Evolutionary conservation across 2,797 vertebrate genomes (phyloP), one percentile per base, ranked within the genome.

Genomic region (Chrosomus eos): DNA sequence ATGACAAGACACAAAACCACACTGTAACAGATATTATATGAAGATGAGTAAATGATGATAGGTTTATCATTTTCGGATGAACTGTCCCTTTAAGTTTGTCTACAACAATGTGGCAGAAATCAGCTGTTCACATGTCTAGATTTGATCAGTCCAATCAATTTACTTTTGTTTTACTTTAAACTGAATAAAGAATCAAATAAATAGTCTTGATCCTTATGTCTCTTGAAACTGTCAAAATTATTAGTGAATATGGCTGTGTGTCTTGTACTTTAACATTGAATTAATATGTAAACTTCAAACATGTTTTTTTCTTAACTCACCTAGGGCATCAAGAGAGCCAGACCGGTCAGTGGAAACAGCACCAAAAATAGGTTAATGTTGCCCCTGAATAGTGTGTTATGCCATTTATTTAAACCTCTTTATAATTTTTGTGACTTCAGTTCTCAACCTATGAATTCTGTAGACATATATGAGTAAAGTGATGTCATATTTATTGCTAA

Each of bases 401-500:
- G 7, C 74, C 74, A 58, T 84, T 31, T 74, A 31, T 62, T 73
- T 64, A 11, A 48, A 73, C 13, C 55, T 48, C 1, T 18, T 14
- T n/a, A 40, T 81, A 43, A 40, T 83, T n/a, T 60, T 23, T 58
- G 45, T 55, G 58, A 68, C 72, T 55, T 76, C 33, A 53, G 58
- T 71, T 40, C 51, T 67, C 38, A 5, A 66, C 48, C 51, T n/a
- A 67, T 58, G 51, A 75, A 53, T 66, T 36, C 58, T 68, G 21
- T 58, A 85, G 48, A 55, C 60, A 23, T 71, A 36, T 74, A 53
- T n/a, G 45, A 80, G 72, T 28, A 79, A 80, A 88, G 83, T 84
- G 89, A 88, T 87, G 89, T 88, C 85, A 88, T 88, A 88, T 89
- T 88, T 89, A 89, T 84, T 76, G 86, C 85, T 87, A 88, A 86